Base-by-base conservation (phyloP, 2,113 vertebrate genomes). In the Tragelaphus scriptus region DNA sequence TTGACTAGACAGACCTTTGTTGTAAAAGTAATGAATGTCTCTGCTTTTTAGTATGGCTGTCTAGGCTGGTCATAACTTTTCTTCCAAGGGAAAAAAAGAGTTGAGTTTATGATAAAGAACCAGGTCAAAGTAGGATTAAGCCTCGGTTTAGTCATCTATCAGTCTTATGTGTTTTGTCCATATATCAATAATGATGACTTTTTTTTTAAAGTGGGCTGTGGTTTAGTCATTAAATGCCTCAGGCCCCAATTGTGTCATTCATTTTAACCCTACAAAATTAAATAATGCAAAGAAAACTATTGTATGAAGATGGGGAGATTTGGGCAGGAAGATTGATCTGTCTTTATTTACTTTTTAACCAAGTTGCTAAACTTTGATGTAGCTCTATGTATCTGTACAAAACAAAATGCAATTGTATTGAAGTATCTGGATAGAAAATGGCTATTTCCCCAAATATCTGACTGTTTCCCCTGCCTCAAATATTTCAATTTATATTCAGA, bases 401-500 rank as follows among this genome's bases (percentile, higher is more conserved):
- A 88, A 80, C 19, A 59, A 90, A 92, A 56, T 19, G 4, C 55
- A 95, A 71, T 49, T 85, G 56, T 71, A 47, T 55, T 15, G 5
- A 92, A 17, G 21, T 95, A 7, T 85, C 13, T 16, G 36, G 47
- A 61, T 71, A 47, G 36, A 23, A 92, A 91, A 92, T 93, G 12
- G 2, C 15, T 71, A 1, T 90, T 86, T 92, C 25, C 15, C 79
- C 44, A 85, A 61, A 49, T 94, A 81, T 59, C 26, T 88, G 68
- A 82, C 44, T 32, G 6, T 30, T 68, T 3, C 0, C 0, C 1
- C 10, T 6, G 0, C n/a, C 65, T 23, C 9, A 51, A 71, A 51
- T 47, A 23, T 89, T 95, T 96, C 17, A 23, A 65, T 96, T 88
- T 89, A 56, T 19, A 53, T 87, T 92, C 16, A 77, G 6, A 44